Conservation (phyloP, 2,113 vertebrate species). For the Proterorhinus semilunaris region DNA sequence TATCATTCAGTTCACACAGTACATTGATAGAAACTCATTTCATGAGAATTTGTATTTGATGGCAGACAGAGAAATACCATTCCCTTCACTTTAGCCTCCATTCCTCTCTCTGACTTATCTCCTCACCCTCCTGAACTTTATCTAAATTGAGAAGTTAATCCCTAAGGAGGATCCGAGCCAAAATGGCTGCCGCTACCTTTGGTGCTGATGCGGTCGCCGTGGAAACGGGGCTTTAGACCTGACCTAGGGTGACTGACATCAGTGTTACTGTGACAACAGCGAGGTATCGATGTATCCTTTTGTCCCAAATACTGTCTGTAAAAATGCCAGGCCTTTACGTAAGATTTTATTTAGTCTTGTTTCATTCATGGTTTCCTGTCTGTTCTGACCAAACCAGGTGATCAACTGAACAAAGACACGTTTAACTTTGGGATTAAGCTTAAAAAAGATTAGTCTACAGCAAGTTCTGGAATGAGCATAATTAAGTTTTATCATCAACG, state of each 20-base stretch:
- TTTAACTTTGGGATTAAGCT: not conserved
- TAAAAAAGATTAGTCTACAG: not conserved
- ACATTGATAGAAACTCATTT: no score
- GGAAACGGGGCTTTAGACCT: slow-evolving; percentile 1
- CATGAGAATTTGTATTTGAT: no score
- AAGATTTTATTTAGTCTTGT: not conserved
- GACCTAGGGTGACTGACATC: not conserved
- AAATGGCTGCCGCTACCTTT: not conserved
- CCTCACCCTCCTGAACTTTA: not conserved
- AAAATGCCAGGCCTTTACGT: not conserved
- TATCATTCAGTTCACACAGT: no score
- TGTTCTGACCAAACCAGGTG: not conserved
- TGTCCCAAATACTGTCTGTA: not conserved
- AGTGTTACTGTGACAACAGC: not conserved
- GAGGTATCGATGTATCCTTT: not conserved
- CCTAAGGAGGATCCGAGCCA: not conserved
- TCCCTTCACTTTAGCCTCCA: not conserved
- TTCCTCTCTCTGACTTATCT: not conserved
- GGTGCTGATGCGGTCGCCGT: not conserved
- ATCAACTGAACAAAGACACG: not conserved
- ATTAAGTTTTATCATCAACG: not conserved
- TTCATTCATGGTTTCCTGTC: not conserved
- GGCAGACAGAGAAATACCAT: no score
- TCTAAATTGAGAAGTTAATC: slow-evolving; percentile 8
- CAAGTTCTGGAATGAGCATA: not conserved